Base-by-base conservation (phyloP, 2,888 invertebrate genomes). In the Dorcus parallelipipedus region DNA sequence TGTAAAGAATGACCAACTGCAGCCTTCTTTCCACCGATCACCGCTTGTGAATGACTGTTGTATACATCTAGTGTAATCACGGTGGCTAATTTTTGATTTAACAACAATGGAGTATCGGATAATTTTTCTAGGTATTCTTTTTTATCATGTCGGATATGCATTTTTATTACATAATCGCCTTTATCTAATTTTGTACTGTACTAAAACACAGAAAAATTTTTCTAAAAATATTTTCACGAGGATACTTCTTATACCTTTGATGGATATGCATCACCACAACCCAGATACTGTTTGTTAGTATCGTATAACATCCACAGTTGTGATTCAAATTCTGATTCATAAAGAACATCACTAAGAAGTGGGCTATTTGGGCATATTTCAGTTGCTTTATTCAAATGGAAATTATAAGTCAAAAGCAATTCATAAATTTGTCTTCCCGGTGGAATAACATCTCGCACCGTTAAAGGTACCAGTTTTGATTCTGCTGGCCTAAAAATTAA, bases 281-380 rank as follows among this genome's bases (percentile, higher is more conserved):
- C 86, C 69, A 97, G 77, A 56, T 91, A 84, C 72, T 93, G 91
- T 79, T 98, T 98, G 78, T 93, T 93, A 57, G 82, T 80, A 78
- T 97, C 95, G 80, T 91, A 98, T 61, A 98, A 62, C 91, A 97
- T 93, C 96, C 97, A 97, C 77, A 98, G 83, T 79, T 98, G 96
- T 6, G 95, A 91, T 79, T 98, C 97, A 75, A 90, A 95, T 79
- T 97, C 96, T 0, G 91, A 92, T 79, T 99, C 98, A 76, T 99
- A 99, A 42, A 99, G 81, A 73, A 93, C 84, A 72, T 93, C 89
- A 75, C 91, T 92, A 40, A 99, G 82, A 58, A 93, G 73, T 0
- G 94, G 86, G 59, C 90, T 86, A 72, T 89, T 88, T 0, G 93
- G 86, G 0, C 90, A 82, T 45, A 94, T 87, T 78, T 97, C 97